Conservation (phyloP, 1,140 invertebrate genomes). For the Eriosoma lanigerum region DNA sequence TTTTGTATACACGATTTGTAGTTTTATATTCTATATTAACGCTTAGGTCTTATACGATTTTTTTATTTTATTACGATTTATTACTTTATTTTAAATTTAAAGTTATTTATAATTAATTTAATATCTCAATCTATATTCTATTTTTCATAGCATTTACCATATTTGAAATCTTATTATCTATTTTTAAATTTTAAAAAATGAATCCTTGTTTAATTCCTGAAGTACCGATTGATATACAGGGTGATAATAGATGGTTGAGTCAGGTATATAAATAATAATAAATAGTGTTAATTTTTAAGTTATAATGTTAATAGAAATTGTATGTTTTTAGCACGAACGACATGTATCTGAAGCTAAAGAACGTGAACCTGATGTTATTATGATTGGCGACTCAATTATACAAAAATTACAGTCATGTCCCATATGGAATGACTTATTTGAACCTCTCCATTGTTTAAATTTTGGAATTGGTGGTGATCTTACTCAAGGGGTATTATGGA, state of each 20-base stretch:
- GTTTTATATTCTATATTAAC: no score
- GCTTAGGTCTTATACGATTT: no score
- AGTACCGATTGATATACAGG: constrained; percentile 45
- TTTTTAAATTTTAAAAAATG: no score
- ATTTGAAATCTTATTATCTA: no score
- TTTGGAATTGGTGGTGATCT: constrained; percentile 87
- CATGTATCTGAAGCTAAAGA: constrained; percentile 79
- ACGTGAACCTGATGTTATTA: constrained; percentile 85
- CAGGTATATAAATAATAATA: constrained; percentile 41
- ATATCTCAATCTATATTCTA: no score
- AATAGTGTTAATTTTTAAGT: not conserved
- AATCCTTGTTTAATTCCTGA: constrained; percentile 43
- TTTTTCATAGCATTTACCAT: no score
- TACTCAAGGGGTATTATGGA: constrained; percentile 86
- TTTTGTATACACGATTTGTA: no score
- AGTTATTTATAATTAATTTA: no score
- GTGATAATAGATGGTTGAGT: constrained; percentile 52
- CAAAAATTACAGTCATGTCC: constrained; percentile 75
- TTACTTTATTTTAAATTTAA: no score
- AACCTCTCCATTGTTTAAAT: constrained; percentile 73
- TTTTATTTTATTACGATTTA: no score
- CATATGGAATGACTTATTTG: constrained; percentile 83
- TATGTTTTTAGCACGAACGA: constrained; percentile 71
- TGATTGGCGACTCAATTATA: constrained; percentile 83
- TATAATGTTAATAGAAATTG: not conserved